Evolutionary conservation across 2,888 invertebrate species (phyloP).

Genomic region (Melinaea menophilus): DNA sequence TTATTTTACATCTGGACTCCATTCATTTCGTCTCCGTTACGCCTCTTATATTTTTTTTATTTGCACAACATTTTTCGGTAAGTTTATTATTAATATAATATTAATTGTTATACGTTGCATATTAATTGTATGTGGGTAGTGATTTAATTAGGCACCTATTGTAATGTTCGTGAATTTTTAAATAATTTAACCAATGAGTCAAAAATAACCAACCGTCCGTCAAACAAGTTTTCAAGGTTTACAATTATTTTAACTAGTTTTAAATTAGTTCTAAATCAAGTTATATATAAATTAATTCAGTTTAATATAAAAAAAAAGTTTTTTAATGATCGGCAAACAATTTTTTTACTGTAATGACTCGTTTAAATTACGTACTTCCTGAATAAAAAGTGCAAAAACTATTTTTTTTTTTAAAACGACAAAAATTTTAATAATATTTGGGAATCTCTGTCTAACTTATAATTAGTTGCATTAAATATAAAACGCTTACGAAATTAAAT

Average conservation of each 20-base stretch:
- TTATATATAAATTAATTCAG: too few relatives aligned
- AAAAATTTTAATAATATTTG: too few relatives aligned
- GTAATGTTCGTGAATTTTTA: conserved; percentile 4
- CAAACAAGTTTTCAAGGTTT: conserved; percentile 30
- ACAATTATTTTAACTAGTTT: conserved; percentile 1
- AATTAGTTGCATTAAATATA: too few relatives aligned
- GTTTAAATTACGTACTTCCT: too few relatives aligned
- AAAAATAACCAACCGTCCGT: conserved; percentile 17
- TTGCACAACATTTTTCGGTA: conserved; percentile 52
- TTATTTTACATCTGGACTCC: conserved; percentile 49
- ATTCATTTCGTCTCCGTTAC: conserved; percentile 46
- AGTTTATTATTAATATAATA: conserved; percentile 26
- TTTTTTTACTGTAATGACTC: too few relatives aligned
- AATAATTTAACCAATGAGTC: conserved; percentile 12
- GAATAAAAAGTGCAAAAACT: too few relatives aligned
- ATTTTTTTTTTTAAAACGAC: too few relatives aligned
- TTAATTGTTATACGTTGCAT: not conserved
- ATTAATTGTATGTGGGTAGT: not conserved
- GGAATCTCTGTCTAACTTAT: too few relatives aligned
- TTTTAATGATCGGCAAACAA: too few relatives aligned
- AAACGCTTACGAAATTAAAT: too few relatives aligned
- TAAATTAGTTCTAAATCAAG: too few relatives aligned
- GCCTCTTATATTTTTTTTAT: conserved; percentile 27
- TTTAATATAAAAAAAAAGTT: too few relatives aligned
- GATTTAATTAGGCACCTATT: conserved; percentile 2